Conservation (phyloP, 2,888 invertebrate genomes). For the Ectemnius lituratus region DNA sequence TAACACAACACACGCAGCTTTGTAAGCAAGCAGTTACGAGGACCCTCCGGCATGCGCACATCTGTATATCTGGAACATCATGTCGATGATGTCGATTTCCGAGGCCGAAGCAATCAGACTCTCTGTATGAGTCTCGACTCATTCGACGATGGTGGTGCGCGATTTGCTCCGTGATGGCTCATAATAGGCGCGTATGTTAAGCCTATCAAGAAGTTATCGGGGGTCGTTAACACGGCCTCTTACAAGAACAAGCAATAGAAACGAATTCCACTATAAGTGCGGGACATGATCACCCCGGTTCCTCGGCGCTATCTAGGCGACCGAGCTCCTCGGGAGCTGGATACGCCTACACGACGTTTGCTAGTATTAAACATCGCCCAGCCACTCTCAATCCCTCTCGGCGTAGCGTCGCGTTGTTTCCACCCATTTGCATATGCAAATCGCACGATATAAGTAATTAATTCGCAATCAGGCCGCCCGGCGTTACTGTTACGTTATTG, state of each 20-base stretch:
- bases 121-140: too few species aligned
- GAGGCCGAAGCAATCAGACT: too few species aligned
- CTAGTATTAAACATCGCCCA: conserved; percentile 1
- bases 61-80: too few species aligned
- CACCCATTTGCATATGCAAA: conserved; percentile 75
- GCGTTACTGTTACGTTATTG: conserved; percentile 65
- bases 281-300: conserved; percentile 28
- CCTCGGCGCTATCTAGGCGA: conserved; percentile 23
- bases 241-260: conserved; percentile 56
- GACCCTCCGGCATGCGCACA: background rate
- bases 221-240: conserved; percentile 58
- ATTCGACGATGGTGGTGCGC: too few species aligned
- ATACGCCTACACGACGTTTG: conserved; percentile 2
- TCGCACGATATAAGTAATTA: conserved; percentile 75
- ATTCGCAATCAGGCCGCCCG: conserved; percentile 71
- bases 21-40: background rate
- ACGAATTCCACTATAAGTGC: conserved; percentile 59
- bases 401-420: conserved; percentile 43
- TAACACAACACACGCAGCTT: background rate
- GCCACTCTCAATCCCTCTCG: conserved; percentile 35
- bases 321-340: conserved; percentile 18
- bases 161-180: background rate
- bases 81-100: too few species aligned
- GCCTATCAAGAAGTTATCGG: conserved; percentile 45
- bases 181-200: conserved; percentile 11